These are phyloP conservation scores for Nannoperca obscura DNA, from an alignment of 2,797 vertebrate species.

Conservation along the genomic window DNA sequence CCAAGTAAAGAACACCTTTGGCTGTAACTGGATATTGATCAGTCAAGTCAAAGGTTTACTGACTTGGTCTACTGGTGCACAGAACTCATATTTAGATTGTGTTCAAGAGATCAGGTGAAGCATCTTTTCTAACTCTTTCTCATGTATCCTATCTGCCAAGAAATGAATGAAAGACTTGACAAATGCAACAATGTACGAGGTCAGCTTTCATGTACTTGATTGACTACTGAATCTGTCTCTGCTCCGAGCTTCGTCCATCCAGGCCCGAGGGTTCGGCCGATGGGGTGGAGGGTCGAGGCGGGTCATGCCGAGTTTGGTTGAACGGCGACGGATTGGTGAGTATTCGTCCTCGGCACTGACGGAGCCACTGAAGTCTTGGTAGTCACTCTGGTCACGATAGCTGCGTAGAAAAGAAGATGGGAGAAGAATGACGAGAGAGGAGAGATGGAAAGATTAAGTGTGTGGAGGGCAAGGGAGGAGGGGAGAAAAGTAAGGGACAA, in stretches of 20 bases:
- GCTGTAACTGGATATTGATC: slow-evolving; percentile 77
- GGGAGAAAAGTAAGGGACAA: background rate
- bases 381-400: slow-evolving; percentile 76
- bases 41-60: slow-evolving; percentile 59
- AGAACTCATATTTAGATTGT: background rate
- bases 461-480: slow-evolving; percentile 1
- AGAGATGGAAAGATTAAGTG: slow-evolving; percentile 12
- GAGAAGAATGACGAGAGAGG: slow-evolving; percentile 22
- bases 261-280: slow-evolving; percentile 75
- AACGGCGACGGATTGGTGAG: slow-evolving; percentile 36
- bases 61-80: slow-evolving; percentile 16
- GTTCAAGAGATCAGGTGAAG: background rate
- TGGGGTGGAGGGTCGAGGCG: slow-evolving; percentile 81
- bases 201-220: slow-evolving; percentile 67
- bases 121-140: background rate
- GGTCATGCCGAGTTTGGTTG: slow-evolving; percentile 77
- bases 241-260: slow-evolving; percentile 82
- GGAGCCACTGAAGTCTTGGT: slow-evolving; percentile 75
- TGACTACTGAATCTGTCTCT: slow-evolving; percentile 68
- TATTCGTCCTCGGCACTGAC: slow-evolving; percentile 80
- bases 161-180: background rate
- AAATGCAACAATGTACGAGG: background rate
- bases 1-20: slow-evolving; percentile 80
- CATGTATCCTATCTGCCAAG: background rate
- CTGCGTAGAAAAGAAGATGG: slow-evolving; percentile 55